A percentile compares a stretch with the other conserved stretches of the same genome.
These are phyloP conservation scores for Poeciliopsis occidentalis DNA, from an alignment of 2,113 vertebrate genomes.

Conservation along the genomic window DNA sequence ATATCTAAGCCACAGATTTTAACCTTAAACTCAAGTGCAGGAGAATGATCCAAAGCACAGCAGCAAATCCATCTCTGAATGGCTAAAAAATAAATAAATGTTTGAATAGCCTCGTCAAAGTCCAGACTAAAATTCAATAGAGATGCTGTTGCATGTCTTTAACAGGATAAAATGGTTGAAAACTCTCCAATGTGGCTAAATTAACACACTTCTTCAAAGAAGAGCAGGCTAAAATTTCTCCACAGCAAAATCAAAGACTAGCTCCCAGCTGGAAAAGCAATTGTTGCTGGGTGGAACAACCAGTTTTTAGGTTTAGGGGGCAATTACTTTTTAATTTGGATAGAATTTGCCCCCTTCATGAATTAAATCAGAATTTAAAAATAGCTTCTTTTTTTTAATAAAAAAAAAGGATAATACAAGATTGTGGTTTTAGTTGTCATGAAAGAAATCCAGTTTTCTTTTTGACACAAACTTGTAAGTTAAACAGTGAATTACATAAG, in stretches of 20 bases:
- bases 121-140: background rate
- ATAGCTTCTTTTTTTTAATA: background rate
- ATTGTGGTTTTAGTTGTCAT: background rate
- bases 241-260: background rate
- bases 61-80: background rate
- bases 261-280: background rate
- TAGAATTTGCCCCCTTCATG: background rate
- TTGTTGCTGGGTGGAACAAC: background rate
- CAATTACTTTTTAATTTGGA: background rate
- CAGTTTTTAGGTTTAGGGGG: background rate
- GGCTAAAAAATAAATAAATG: background rate
- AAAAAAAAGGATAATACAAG: background rate
- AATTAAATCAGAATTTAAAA: background rate
- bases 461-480: background rate
- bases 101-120: background rate
- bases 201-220: background rate
- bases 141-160: background rate
- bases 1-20: background rate
- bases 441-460: background rate
- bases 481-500: background rate
- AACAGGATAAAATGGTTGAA: background rate
- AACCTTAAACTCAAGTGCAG: background rate
- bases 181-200: background rate
- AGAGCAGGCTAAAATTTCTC: background rate
- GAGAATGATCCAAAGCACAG: background rate